Conservation (phyloP, 2,888 invertebrate species). For the Tortrix viridana region DNA sequence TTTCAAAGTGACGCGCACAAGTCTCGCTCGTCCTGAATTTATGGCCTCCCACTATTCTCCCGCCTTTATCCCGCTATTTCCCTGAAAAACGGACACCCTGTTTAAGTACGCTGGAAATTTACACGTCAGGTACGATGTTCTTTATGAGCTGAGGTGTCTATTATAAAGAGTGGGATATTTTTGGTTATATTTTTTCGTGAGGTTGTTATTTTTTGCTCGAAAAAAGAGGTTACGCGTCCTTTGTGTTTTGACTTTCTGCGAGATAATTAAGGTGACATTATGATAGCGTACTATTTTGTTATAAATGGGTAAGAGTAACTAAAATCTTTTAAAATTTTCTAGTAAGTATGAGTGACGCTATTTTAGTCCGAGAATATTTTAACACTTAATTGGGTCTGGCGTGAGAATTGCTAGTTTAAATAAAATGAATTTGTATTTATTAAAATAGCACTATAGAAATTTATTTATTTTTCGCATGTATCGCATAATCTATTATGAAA, state of each 20-base stretch:
- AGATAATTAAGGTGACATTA: too few species aligned
- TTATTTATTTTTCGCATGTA: too few species aligned
- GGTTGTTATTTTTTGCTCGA: neutral
- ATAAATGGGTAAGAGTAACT: neutral
- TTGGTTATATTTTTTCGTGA: slow-evolving; percentile 23
- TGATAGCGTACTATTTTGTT: too few species aligned
- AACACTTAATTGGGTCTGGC: too few species aligned
- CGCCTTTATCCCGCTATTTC: slow-evolving; percentile 52
- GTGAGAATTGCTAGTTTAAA: too few species aligned
- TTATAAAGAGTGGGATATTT: slow-evolving; percentile 33
- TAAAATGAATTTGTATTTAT: too few species aligned
- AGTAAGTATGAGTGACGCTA: too few species aligned
- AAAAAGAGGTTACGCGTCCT: too few species aligned
- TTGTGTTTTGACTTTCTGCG: too few species aligned
- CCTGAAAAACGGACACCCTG: slow-evolving; percentile 49
- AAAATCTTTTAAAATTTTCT: neutral
- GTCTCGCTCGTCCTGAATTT: slow-evolving; percentile 62
- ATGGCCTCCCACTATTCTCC: slow-evolving; percentile 51
- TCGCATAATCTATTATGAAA: too few species aligned
- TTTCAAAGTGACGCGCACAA: slow-evolving; percentile 67
- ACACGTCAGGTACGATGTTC: slow-evolving; percentile 46
- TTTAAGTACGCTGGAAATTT: slow-evolving; percentile 53
- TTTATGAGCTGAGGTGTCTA: slow-evolving; percentile 36
- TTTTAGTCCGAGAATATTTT: too few species aligned
- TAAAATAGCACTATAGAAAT: too few species aligned